These are phyloP conservation scores for Caenorhabditis sp. DNA, from an alignment of 2,888 invertebrate species.

Conservation along the genomic window DNA sequence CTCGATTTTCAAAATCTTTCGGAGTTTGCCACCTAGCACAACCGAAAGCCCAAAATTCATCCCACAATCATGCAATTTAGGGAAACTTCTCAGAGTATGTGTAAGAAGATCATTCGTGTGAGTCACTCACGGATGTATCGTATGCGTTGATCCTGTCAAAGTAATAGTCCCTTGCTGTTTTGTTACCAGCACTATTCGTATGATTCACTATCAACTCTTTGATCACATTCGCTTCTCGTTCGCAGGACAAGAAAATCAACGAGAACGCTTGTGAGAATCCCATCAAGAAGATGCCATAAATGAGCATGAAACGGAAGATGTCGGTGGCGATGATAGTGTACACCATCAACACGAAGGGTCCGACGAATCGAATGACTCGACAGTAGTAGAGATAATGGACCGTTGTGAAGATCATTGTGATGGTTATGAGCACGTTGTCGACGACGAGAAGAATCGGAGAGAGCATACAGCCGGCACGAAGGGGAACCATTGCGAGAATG, in stretches of 20 bases:
- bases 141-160: background rate
- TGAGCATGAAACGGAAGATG: slow-evolving; percentile 94
- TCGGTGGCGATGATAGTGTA: slow-evolving; percentile 98
- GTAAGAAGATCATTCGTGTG: no score
- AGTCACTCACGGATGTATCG: slow-evolving; percentile 36
- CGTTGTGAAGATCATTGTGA: slow-evolving; percentile 70
- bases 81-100: no score
- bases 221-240: slow-evolving; percentile 56
- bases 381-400: slow-evolving; percentile 69
- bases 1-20: no score
- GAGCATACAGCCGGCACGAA: slow-evolving; percentile 56
- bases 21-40: no score
- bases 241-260: slow-evolving; percentile 85
- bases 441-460: slow-evolving; percentile 84
- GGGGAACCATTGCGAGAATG: slow-evolving; percentile 88
- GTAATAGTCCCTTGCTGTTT: background rate
- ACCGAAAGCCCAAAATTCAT: no score
- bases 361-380: slow-evolving; percentile 87
- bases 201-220: slow-evolving; percentile 45
- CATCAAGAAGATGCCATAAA: slow-evolving; percentile 97
- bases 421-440: slow-evolving; percentile 66
- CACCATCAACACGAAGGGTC: slow-evolving; percentile 99
- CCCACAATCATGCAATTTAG: no score
- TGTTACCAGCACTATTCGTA: background rate
- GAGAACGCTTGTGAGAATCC: slow-evolving; percentile 91